Base-by-base conservation (phyloP, 1,140 invertebrate species). In the Hypothenemus hampei region DNA sequence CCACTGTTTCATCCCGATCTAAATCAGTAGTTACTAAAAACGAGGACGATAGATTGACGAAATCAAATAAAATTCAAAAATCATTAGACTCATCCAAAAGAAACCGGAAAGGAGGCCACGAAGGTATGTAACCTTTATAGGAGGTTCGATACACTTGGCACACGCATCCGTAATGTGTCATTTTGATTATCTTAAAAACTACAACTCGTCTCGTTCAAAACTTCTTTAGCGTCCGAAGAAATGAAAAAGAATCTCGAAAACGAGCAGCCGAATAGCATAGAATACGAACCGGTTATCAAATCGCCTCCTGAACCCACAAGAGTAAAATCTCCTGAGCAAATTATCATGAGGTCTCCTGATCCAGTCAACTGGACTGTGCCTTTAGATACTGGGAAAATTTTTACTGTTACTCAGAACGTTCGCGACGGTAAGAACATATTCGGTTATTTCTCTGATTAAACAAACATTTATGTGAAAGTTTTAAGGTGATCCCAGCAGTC, bases 361-460 rank as follows among this genome's bases (percentile, higher is more conserved):
- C 89, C 89, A 44, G 91, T 93, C 64, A 93, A 93, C 72, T 95
- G 91, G 91, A 93, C 89, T 16, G 91, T 95, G 49, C 90, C 91
- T 39, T 77, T 94, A 59, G 91, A 94, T 71, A 93, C 89, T 53
- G 89, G 89, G 55, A 92, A 91, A 77, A 91, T 89, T 5, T 92
- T 93, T 72, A 92, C 89, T 35, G 89, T 92, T 59, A 92, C 89
- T 24, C 89, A 92, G 75, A 92, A 91, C 74, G 86, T 92, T 60
- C 83, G 85, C 72, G 87, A 88, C 77, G 89, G 89, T 89, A 75
- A 72, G 24, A 15, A 54, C 35, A 18, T 11, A 11, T 1, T 13
- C 26, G 10, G 10, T 11, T 31, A 31, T 31, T 2, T 1, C 26
- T 31, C 3, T 11, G 1, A 11, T 13, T 26, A 13, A 29, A 29